A percentile compares a stretch with the other conserved stretches of the same genome.
Evolutionary conservation across 92 coral and sea anemone species (phyloP).

Genomic region (Phenganax stokvisi): DNA sequence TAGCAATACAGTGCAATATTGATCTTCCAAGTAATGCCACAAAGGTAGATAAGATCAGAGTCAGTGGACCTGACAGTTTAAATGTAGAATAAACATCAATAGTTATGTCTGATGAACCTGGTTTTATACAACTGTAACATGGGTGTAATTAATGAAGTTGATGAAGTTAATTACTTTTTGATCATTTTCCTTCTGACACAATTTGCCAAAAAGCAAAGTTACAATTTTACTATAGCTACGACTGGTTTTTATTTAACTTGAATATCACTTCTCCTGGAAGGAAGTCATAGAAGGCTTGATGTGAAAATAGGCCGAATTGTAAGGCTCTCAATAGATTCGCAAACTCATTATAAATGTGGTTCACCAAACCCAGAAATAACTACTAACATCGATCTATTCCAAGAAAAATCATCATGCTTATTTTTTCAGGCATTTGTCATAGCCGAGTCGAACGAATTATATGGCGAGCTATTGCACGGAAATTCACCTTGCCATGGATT

Average conservation of each 20-base stretch:
- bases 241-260: no score
- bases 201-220: no score
- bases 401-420: not conserved
- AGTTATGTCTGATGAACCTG: not conserved
- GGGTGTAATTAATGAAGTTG: no score
- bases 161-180: no score
- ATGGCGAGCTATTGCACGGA: conserved; percentile 42
- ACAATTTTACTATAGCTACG: no score
- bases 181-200: no score
- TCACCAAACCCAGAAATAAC: not conserved
- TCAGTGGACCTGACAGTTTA: not conserved
- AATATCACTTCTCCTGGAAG: no score
- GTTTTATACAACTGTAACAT: no score
- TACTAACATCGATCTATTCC: not conserved
- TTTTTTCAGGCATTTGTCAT: conserved; percentile 21
- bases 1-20: not conserved
- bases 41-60: not conserved
- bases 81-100: not conserved
- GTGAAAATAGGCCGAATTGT: no score
- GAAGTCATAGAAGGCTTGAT: no score
- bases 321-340: no score
- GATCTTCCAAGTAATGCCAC: not conserved
- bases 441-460: conserved; percentile 28
- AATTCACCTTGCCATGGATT: conserved; percentile 53
- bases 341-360: not conserved